Percentiles rank a stretch among this genome's conserved stretches.
Conservation (phyloP, 1,140 invertebrate species). For the Belonocnema kinseyi region DNA sequence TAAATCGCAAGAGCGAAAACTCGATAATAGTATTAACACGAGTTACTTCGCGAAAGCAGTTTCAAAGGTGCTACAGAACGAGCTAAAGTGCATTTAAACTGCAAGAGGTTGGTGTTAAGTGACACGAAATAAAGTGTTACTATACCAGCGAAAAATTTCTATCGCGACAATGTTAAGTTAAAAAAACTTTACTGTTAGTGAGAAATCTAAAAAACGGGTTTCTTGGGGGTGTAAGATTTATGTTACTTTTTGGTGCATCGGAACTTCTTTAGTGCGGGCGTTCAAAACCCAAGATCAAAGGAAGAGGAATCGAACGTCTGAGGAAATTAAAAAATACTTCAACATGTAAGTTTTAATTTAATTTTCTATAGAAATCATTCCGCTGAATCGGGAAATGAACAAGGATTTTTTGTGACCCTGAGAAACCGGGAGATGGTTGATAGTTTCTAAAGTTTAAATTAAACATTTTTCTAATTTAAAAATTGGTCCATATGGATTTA, state of each 20-base stretch:
- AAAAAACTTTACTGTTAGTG: no score
- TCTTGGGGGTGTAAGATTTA: neutral
- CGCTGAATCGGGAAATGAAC: no score
- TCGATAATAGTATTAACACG: slow-evolving; percentile 17
- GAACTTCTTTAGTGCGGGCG: neutral
- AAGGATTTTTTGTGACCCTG: no score
- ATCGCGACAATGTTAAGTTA: neutral
- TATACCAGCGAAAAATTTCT: slow-evolving; percentile 5
- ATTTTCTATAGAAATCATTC: neutral
- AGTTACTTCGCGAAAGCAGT: slow-evolving; percentile 16
- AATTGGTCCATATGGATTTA: no score
- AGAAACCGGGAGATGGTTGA: no score
- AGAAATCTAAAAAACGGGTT: no score
- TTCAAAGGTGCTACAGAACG: neutral
- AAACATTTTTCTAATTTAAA: no score
- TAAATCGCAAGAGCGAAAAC: slow-evolving; percentile 19
- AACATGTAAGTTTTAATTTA: neutral
- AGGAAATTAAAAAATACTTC: neutral
- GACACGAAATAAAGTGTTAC: neutral
- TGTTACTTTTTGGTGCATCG: neutral
- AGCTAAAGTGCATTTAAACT: slow-evolving; percentile 6
- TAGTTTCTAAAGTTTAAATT: no score
- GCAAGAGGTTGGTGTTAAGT: neutral
- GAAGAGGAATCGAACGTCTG: neutral
- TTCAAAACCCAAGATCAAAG: neutral